Base-by-base conservation (phyloP, 2,113 vertebrate species). In the Peromyscus polionotus region DNA sequence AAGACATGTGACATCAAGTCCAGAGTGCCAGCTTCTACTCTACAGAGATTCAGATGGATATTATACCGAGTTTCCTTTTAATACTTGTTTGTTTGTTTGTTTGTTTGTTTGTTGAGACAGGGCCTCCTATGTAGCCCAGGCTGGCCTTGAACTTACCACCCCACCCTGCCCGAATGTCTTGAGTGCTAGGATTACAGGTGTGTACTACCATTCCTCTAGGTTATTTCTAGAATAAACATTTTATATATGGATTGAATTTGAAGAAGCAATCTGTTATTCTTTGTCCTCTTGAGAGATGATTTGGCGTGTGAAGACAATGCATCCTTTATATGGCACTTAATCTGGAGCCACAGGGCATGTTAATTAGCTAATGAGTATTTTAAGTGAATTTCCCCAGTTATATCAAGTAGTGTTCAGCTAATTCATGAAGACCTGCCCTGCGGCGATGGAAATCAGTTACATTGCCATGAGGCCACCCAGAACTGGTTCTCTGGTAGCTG, bases 221-320 rank as follows among this genome's bases (percentile, higher is more conserved):
- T 89, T 89, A 59, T 89, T 59, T 95, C 72, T 89, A 67, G 68
- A 72, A 13, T 75, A 92, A 95, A 94, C 67, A 57, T 59, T 93
- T 95, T 88, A 33, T 83, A 68, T 94, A 65, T 76, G 39, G 73
- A 61, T 94, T 91, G 42, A 87, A 91, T 95, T 93, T 92, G 14
- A 91, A 87, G 61, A 39, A 59, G 80, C 93, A 96, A 76, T 96
- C 70, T 90, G 51, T 77, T 86, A 48, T 68, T 89, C 59, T 89
- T 95, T 91, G 12, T 96, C 83, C 76, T 93, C 93, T 76, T 95
- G 70, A 95, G 72, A 79, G 57, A 61, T 24, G 24, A 77, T 7
- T 85, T 95, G 76, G 76, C 36, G 8, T 45, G 61, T 22, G 70
- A 89, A 96, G 85, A 86, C 20, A 90, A 79, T 14, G 65, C 59